Evolutionary conservation across 1,140 invertebrate genomes (phyloP), one percentile per base, ranked within the genome.

Genomic region (Holcopasites calliopsidis): DNA sequence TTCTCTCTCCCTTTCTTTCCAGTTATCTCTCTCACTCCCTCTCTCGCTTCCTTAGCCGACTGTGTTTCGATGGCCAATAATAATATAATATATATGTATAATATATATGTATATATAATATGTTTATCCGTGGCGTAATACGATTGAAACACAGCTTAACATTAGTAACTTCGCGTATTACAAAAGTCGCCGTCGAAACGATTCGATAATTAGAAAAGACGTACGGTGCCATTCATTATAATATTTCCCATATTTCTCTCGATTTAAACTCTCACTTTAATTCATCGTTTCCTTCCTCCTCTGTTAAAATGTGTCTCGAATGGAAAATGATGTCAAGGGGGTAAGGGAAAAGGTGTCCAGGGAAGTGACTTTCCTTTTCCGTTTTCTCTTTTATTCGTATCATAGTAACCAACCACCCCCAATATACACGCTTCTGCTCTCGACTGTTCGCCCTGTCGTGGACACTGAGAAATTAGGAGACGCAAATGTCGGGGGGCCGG

Each of bases 391-490:
- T 83, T 81, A 81, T 79, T 84, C 70, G 40, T 75, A 80, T 80
- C 82, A 76, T 65, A 83, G 55, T 71, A 76, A 76, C 74, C 82
- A 84, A 84, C 61, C 81, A 79, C 75, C 75, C 81, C 72, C 81
- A 62, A 73, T 84, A 74, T 84, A 83, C 81, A 83, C 73, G 47
- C 76, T 68, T 83, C 76, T 77, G 60, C 66, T n/a, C n/a, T 82
- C 64, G 57, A 78, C 64, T 82, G 58, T 78, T 78, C 49, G 76
- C 82, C 75, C 79, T 44, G 47, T 55, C 70, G 52, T 33, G 79
- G 80, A 82, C 81, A 79, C 75, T 82, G 74, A 78, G 82, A 74
- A 83, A 83, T 82, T 82, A 82, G 72, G 64, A 81, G 73, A 83
- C 81, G 74, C 77, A 68, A 35, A 42, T 23, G 35, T 62, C 81